A percentile compares a stretch with the other conserved stretches of the same genome.
Evolutionary conservation across 2,113 vertebrate species (phyloP).

Genomic region (Vimba vimba): DNA sequence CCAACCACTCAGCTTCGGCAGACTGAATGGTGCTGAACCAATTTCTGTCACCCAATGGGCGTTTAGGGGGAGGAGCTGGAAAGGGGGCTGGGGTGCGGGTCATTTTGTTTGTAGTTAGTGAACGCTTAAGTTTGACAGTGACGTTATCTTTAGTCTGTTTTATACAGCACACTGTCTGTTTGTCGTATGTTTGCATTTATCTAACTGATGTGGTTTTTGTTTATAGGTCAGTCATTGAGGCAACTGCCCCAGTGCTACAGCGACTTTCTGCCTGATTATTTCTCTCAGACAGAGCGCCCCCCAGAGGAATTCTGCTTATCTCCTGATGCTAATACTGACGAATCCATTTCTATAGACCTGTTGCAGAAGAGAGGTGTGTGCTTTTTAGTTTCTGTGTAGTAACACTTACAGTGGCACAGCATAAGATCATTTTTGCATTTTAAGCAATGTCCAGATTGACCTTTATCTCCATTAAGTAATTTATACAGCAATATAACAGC

Average conservation of each 20-base stretch:
- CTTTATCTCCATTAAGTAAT: neutral
- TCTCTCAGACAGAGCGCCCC: conserved; percentile 91
- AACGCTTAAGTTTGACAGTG: neutral
- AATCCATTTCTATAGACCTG: conserved; percentile 88
- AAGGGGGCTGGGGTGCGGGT: neutral
- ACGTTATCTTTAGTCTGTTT: neutral
- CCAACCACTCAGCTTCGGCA: conserved; percentile 77
- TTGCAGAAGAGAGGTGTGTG: conserved; percentile 86
- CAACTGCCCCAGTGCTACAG: conserved; percentile 82
- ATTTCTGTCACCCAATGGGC: conserved; percentile 3
- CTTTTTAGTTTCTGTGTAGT: neutral
- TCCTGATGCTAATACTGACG: conserved; percentile 85
- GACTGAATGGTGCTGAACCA: conserved; percentile 80
- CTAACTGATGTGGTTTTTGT: conserved; percentile 41
- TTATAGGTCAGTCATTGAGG: conserved; percentile 75
- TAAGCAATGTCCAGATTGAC: neutral
- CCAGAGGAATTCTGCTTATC: conserved; percentile 97
- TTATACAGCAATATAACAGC: neutral
- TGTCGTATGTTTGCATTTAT: conserved; percentile 36
- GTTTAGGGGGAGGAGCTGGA: neutral
- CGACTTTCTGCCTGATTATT: conserved; percentile 92
- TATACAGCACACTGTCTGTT: conserved; percentile 10
- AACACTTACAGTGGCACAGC: neutral
- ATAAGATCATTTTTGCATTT: neutral
- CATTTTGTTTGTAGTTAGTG: neutral